Conservation (phyloP, 2,113 vertebrate species). For the Polyodon spathula region DNA sequence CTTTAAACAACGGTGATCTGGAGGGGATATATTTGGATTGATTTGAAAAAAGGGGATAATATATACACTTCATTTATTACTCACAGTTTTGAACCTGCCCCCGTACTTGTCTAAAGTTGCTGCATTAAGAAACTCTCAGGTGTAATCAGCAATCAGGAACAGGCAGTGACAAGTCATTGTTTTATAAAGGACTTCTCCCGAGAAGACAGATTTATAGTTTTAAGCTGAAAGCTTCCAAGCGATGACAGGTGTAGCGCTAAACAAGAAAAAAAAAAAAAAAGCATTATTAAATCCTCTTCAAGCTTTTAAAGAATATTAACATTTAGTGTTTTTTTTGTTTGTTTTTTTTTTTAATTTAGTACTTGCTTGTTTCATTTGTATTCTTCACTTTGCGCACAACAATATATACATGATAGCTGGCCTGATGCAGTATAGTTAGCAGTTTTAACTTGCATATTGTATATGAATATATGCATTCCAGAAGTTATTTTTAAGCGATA, state of each 20-base stretch:
- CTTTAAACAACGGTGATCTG: constrained; percentile 23
- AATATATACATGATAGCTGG: no score
- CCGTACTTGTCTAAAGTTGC: constrained; percentile 26
- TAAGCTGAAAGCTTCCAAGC: constrained; percentile 19
- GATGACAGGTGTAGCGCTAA: background rate
- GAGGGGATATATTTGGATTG: constrained; percentile 32
- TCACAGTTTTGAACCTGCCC: constrained; percentile 30
- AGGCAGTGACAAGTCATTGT: constrained; percentile 38
- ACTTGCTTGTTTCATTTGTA: no score
- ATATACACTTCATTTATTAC: constrained; percentile 46
- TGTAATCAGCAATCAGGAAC: constrained; percentile 51
- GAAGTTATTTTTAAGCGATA: no score
- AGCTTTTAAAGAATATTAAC: no score
- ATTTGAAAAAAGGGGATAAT: constrained; percentile 29
- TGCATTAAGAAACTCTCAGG: constrained; percentile 35
- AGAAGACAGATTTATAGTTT: constrained; percentile 40
- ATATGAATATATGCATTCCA: no score
- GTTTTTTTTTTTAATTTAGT: no score
- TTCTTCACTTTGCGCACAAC: no score
- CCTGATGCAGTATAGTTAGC: no score
- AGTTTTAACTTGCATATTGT: no score
- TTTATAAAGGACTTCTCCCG: constrained; percentile 37
- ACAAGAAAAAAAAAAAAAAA: no score
- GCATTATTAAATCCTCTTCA: no score
- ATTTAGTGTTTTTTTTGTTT: no score